Conservation (phyloP, 2,797 vertebrate species). For the Etheostoma nigrum region DNA sequence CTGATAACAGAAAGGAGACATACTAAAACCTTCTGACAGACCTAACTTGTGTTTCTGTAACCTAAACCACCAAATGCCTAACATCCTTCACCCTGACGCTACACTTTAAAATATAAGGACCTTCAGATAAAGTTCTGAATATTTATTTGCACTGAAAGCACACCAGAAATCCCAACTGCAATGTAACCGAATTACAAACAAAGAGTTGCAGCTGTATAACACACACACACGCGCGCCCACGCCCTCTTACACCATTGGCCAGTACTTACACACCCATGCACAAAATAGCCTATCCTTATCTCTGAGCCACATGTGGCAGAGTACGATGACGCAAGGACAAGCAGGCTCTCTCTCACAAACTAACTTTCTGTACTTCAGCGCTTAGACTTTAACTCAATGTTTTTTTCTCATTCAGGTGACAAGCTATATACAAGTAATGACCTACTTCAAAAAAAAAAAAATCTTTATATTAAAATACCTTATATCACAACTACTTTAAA, state of each 20-base stretch:
- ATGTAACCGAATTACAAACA: conserved; percentile 9
- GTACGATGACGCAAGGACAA: conserved; percentile 28
- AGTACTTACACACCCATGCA: conserved; percentile 23
- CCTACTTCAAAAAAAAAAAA: background rate
- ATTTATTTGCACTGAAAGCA: conserved; percentile 5
- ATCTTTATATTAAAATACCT: background rate
- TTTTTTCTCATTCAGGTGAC: background rate
- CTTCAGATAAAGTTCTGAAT: conserved; percentile 10
- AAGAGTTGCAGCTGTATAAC: background rate
- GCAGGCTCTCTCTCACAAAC: background rate
- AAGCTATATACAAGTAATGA: background rate
- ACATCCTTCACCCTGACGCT: conserved; percentile 32
- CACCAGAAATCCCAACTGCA: conserved; percentile 8
- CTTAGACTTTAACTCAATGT: background rate
- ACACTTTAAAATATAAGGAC: background rate
- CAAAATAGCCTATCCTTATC: conserved; percentile 64
- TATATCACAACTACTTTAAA: background rate
- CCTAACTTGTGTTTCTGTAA: conserved; percentile 54
- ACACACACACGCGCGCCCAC: background rate
- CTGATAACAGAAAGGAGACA: conserved; percentile 30
- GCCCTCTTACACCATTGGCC: conserved; percentile 27
- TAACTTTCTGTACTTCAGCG: background rate
- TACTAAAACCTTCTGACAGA: conserved; percentile 34
- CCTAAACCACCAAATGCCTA: conserved; percentile 51
- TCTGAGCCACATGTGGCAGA: conserved; percentile 58